phyloP scores from a whole-genome alignment of 2,888 invertebrate species.

The Pomacea canaliculata region DNA sequence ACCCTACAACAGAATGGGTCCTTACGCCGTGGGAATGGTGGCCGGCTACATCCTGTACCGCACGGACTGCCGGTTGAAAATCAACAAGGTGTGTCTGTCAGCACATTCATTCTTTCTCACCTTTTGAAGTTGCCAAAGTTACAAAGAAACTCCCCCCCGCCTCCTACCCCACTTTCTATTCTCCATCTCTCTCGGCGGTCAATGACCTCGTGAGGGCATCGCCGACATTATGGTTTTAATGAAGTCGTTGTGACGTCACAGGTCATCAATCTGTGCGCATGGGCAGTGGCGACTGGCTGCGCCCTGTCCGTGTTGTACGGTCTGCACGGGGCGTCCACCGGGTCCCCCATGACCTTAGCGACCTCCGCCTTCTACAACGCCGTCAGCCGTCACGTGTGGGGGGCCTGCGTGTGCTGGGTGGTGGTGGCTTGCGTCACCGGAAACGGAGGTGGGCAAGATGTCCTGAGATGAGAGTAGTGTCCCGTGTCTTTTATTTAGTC shows the following conservation, averaged over 20 bases:
- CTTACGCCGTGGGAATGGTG: constrained; percentile 70
- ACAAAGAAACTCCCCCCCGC: too few relatives aligned
- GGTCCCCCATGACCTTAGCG: constrained; percentile 37
- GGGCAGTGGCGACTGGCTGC: constrained; percentile 49
- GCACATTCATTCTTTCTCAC: not conserved
- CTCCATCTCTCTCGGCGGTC: too few relatives aligned
- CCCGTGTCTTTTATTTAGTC: not conserved
- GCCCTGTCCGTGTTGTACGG: constrained; percentile 59
- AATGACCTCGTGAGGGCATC: too few relatives aligned
- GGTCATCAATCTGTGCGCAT: constrained; percentile 30
- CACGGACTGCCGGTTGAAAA: constrained; percentile 48
- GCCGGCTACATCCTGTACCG: constrained; percentile 68
- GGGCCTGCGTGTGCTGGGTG: constrained; percentile 71
- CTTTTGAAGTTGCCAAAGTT: too few relatives aligned
- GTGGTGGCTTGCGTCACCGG: constrained; percentile 72
- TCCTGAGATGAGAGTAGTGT: not conserved
- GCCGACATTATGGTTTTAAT: too few relatives aligned
- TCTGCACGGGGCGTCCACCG: constrained; percentile 53
- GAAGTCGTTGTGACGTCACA: not conserved
- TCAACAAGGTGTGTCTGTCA: constrained; percentile 44
- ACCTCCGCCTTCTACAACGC: constrained; percentile 67
- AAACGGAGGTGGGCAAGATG: constrained; percentile 66
- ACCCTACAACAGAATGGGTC: constrained; percentile 70
- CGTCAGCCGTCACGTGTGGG: constrained; percentile 71
- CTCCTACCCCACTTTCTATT: too few relatives aligned